Conservation (phyloP, 1,140 invertebrate genomes). For the Psix sp. region DNA sequence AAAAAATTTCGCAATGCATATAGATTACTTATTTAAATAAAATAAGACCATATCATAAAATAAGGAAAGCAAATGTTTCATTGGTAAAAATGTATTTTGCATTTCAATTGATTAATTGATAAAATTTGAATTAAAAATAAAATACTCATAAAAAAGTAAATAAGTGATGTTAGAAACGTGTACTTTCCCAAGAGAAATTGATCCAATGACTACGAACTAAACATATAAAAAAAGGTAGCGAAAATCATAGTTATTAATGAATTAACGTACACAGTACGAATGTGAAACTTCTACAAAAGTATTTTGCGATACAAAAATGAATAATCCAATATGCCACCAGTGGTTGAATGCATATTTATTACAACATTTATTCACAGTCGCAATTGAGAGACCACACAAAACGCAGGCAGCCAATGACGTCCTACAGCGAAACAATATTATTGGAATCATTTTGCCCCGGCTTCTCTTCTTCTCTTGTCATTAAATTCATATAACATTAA, state of each 20-base stretch:
- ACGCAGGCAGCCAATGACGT: conserved; percentile 26
- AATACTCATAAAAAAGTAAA: not conserved
- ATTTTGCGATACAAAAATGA: conserved; percentile 59
- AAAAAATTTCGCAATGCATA: conserved; percentile 38
- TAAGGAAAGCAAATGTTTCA: conserved; percentile 30
- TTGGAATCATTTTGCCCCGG: no score
- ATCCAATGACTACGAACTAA: conserved; percentile 34
- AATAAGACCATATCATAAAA: conserved; percentile 31
- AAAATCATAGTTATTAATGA: conserved; percentile 51
- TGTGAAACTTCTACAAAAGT: conserved; percentile 61
- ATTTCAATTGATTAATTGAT: not conserved
- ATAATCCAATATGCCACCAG: conserved; percentile 60
- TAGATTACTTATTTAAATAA: conserved; percentile 36
- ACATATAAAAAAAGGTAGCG: conserved; percentile 48
- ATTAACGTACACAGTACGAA: conserved; percentile 60
- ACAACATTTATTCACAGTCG: conserved; percentile 44
- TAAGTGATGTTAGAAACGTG: conserved; percentile 10
- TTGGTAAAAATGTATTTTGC: not conserved
- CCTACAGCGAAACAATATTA: no score
- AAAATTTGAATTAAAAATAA: not conserved
- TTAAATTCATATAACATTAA: conserved; percentile 39
- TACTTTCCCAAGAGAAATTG: conserved; percentile 26
- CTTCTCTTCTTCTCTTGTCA: conserved; percentile 7
- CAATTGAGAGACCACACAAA: conserved; percentile 51
- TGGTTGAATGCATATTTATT: conserved; percentile 52